phyloP scores from a whole-genome alignment of 2,888 invertebrate species.

The Lamellibrachia columna region DNA sequence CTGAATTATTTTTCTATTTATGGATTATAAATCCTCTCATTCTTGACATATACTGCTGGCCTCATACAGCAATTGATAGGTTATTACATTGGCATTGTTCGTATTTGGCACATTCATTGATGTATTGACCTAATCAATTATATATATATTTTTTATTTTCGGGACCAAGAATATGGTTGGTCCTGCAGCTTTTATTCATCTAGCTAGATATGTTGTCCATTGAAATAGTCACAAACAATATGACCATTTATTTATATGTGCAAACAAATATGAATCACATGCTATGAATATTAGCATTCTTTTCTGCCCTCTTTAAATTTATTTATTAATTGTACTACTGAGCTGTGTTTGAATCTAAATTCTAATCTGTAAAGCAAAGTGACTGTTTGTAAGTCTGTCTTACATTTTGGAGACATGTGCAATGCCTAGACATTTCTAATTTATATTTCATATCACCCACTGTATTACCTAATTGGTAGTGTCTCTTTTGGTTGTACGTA shows the following conservation, averaged over 20 bases:
- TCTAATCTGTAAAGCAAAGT: no score
- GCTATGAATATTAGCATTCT: neutral
- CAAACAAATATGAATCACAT: neutral
- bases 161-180: neutral
- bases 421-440: no score
- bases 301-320: neutral
- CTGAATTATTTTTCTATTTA: constrained; percentile 5
- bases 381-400: no score
- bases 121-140: neutral
- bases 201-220: neutral
- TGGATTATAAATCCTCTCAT: constrained; percentile 16
- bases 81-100: neutral
- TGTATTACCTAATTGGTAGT: no score
- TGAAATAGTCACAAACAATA: neutral
- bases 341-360: neutral
- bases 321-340: neutral
- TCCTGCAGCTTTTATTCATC: neutral
- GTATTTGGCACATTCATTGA: neutral
- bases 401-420: no score
- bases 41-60: neutral
- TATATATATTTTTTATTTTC: constrained; percentile 33
- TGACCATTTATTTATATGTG: no score
- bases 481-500: no score
- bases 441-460: no score
- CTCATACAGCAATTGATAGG: neutral